phyloP scores from a whole-genome alignment of 2,113 vertebrate genomes.

The Phaethon lepturus region DNA sequence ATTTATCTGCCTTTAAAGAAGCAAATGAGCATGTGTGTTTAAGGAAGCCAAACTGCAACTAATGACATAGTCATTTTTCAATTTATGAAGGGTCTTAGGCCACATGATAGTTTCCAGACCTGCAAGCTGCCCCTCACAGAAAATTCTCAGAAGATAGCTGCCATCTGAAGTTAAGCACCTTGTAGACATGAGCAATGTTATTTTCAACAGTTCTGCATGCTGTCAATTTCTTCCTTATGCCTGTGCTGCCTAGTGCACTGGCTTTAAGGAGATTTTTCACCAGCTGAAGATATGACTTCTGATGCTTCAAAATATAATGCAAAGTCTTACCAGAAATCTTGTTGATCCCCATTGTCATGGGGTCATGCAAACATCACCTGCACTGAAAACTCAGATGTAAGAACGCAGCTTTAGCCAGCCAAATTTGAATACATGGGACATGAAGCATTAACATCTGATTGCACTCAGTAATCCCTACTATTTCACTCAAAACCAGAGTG shows the following conservation, averaged over 20 bases:
- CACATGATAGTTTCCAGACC: conserved; percentile 48
- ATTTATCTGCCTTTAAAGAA: conserved; percentile 24
- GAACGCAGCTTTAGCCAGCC: not conserved
- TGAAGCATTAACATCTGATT: not conserved
- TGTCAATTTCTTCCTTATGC: not conserved
- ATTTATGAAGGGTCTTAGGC: conserved; percentile 1
- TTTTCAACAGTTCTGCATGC: not conserved
- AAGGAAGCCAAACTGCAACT: not conserved
- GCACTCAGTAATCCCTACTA: not conserved
- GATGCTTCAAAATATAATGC: not conserved
- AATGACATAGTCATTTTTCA: conserved; percentile 48
- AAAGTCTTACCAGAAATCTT: not conserved
- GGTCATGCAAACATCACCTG: not conserved
- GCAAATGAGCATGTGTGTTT: not conserved
- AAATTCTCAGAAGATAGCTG: not conserved
- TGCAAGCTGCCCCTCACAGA: not conserved
- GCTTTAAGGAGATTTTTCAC: not conserved
- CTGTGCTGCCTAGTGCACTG: not conserved
- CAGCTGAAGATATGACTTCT: not conserved
- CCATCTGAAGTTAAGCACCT: not conserved
- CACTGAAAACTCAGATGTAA: not conserved
- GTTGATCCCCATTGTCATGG: not conserved
- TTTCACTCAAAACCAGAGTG: not conserved
- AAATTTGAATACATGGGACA: not conserved
- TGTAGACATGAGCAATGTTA: not conserved